Evolutionary conservation across 2,888 invertebrate genomes (phyloP).

Genomic region (Drosophila monieri): DNA sequence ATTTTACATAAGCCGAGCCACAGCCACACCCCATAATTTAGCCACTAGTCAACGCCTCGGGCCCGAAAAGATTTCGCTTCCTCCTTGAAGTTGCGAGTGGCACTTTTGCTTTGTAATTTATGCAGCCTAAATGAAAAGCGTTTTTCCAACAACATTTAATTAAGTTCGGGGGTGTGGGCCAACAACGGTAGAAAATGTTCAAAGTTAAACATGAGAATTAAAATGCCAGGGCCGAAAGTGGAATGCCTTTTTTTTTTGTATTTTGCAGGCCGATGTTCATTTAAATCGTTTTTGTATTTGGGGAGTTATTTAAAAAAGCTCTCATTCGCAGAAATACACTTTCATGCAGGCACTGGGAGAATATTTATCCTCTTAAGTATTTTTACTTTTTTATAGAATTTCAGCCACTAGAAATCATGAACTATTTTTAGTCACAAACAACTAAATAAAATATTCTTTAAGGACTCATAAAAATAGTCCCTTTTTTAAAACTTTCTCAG

Average conservation of each 20-base stretch:
- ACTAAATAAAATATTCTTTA: no score
- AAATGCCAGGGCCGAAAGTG: conserved; percentile 34
- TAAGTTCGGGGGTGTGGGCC: conserved; percentile 53
- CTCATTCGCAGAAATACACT: conserved; percentile 12
- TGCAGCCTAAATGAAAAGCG: conserved; percentile 72
- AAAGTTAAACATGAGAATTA: conserved; percentile 71
- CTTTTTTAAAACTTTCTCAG: not conserved
- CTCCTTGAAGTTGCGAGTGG: conserved; percentile 55
- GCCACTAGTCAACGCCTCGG: conserved; percentile 39
- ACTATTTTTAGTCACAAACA: no score
- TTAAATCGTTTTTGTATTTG: conserved; percentile 56
- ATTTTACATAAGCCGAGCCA: conserved; percentile 62
- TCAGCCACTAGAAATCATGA: no score
- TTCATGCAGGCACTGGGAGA: not conserved
- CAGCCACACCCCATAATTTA: conserved; percentile 55
- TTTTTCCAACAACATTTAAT: conserved; percentile 73
- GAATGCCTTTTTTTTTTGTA: conserved; percentile 14
- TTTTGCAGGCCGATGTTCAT: conserved; percentile 48
- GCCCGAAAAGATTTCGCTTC: conserved; percentile 27
- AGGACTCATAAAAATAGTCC: not conserved
- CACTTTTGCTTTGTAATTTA: conserved; percentile 73
- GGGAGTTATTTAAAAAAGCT: conserved; percentile 59
- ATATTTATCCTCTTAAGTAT: not conserved
- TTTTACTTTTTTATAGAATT: no score
- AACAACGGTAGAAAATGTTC: conserved; percentile 57